Percentiles rank a stretch among this genome's conserved stretches.
Evolutionary conservation across 1,140 invertebrate species (phyloP).

Genomic region (Eupristina koningsbergeri): DNA sequence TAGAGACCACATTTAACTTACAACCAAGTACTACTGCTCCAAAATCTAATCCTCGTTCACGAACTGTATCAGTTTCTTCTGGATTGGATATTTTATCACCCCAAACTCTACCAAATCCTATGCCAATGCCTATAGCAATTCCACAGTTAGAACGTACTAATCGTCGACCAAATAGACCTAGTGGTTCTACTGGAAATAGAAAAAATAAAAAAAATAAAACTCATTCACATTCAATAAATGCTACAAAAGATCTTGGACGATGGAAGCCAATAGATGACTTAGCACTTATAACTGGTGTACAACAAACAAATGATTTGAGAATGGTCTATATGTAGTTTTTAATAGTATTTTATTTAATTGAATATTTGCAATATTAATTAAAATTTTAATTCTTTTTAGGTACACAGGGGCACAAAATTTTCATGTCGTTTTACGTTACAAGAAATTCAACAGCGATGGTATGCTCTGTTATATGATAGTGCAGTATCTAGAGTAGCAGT

Average conservation of each 20-base stretch:
- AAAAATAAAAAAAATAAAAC: slow-evolving; percentile 72
- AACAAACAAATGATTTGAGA: slow-evolving; percentile 81
- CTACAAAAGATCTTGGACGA: slow-evolving; percentile 89
- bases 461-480: slow-evolving; percentile 93
- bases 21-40: slow-evolving; percentile 78
- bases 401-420: slow-evolving; percentile 95
- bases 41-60: slow-evolving; percentile 75
- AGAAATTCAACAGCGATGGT: slow-evolving; percentile 97
- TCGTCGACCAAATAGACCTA: slow-evolving; percentile 62
- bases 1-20: slow-evolving; percentile 84
- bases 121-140: slow-evolving; percentile 64
- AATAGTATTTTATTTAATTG: slow-evolving; percentile 1
- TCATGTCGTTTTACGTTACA: slow-evolving; percentile 94
- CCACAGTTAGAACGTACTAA: slow-evolving; percentile 65
- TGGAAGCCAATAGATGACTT: slow-evolving; percentile 99
- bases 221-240: slow-evolving; percentile 69
- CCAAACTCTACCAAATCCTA: slow-evolving; percentile 67
- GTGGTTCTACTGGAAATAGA: slow-evolving; percentile 65
- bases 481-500: slow-evolving; percentile 89
- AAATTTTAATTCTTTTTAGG: slow-evolving; percentile 73
- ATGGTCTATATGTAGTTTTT: slow-evolving; percentile 62
- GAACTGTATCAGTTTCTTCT: slow-evolving; percentile 70
- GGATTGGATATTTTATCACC: slow-evolving; percentile 69
- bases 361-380: slow-evolving; percentile 21
- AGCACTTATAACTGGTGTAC: slow-evolving; percentile 91